phyloP scores from a whole-genome alignment of 1,140 invertebrate species.

The Drosophila albomicans region DNA sequence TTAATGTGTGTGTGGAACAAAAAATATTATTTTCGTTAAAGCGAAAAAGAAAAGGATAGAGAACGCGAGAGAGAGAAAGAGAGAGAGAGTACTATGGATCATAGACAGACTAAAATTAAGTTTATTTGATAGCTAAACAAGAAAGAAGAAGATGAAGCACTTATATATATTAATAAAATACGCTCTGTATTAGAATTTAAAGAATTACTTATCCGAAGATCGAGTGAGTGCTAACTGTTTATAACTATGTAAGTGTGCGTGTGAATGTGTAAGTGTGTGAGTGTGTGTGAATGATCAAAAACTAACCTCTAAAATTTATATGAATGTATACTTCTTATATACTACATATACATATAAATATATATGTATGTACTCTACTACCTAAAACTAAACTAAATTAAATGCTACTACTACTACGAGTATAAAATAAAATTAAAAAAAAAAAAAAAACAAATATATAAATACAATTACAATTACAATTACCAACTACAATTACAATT shows the following conservation, averaged over 20 bases:
- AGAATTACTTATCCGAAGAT: constrained; percentile 26
- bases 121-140: constrained; percentile 39
- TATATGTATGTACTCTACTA: constrained; percentile 53
- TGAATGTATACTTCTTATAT: constrained; percentile 66
- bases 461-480: constrained; percentile 50
- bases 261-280: constrained; percentile 20
- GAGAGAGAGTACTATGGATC: too few relatives aligned
- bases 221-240: constrained; percentile 43
- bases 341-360: too few relatives aligned
- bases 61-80: background rate
- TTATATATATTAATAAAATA: constrained; percentile 17
- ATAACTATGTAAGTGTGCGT: constrained; percentile 37
- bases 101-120: constrained; percentile 39
- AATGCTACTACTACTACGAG: constrained; percentile 55
- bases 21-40: constrained; percentile 50
- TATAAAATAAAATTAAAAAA: background rate
- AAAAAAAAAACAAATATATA: constrained; percentile 30
- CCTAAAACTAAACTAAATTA: constrained; percentile 43
- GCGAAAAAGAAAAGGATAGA: background rate
- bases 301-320: constrained; percentile 55
- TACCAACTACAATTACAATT: constrained; percentile 49
- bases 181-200: constrained; percentile 25
- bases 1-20: constrained; percentile 21
- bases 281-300: constrained; percentile 17
- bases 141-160: constrained; percentile 1